Evolutionary conservation across 2,888 invertebrate species (phyloP), one percentile per base, ranked within the genome.

Genomic region (Cephus rjabovi): DNA sequence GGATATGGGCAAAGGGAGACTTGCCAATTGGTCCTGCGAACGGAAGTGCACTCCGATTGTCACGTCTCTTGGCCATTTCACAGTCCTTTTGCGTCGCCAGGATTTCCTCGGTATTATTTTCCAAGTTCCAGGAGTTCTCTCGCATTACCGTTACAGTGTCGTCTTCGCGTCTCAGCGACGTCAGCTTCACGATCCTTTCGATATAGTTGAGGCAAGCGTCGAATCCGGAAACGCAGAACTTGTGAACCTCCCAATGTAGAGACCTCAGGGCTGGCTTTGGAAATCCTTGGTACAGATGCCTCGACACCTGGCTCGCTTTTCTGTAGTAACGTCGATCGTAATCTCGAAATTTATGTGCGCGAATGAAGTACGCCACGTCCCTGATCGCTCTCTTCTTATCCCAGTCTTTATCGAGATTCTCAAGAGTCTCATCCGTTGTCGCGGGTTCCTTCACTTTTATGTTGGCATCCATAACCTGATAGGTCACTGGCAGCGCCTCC

Each of bases 271-370:
- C 93, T 69, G 95, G 95, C 34, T 90, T 89, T 2, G 95, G 95
- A 86, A 94, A 95, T 30, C 86, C 85, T 56, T 87, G 86, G 86
- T 91, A 93, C 83, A 92, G 89, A 40, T 85, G 85, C 75, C 83
- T 82, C n/a, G 80, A 56, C 83, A 91, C 82, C 37, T 86, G 82
- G 15, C 90, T 90, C 79, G 86, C 89, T 9, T 82, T 85, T 77
- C 89, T 86, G 85, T 92, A 92, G 86, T 93, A 92, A 81, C 93
- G 91, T 77, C 93, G 92, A 88, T 95, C 95, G 90, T 93, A 94
- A 86, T 94, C 94, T 84, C 93, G 94, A 87, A 95, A 95, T 91
- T 95, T 95, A 86, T 95, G 93, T 69, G 93, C 92, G 74, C 95
- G 91, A 79, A 95, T 90, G 86, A 93, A 94, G 89, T 94, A 94